A percentile compares a stretch with the other conserved stretches of the same genome.
Conservation (phyloP, 2,797 vertebrate species). For the Hippoglossus hippoglossus region DNA sequence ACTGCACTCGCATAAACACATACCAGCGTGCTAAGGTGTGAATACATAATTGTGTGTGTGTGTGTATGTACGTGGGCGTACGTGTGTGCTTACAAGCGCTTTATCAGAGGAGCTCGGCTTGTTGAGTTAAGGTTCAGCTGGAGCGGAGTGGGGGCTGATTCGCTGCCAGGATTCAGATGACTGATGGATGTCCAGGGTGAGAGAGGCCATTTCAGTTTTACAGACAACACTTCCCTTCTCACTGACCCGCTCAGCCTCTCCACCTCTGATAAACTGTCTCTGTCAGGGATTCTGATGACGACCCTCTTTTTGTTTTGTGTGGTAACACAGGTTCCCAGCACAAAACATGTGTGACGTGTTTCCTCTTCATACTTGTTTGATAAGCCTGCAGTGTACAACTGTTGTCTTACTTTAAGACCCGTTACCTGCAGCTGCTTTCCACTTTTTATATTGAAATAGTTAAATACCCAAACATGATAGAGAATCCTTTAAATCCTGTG, state of each 20-base stretch:
- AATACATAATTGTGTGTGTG: slow-evolving; percentile 17
- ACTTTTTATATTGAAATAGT: neutral
- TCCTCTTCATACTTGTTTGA: neutral
- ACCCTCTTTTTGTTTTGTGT: slow-evolving; percentile 34
- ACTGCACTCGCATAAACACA: slow-evolving; percentile 33
- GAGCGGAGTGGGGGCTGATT: slow-evolving; percentile 60
- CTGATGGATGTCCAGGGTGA: slow-evolving; percentile 72
- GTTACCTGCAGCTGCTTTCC: neutral
- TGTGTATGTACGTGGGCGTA: slow-evolving; percentile 11
- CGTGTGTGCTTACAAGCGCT: slow-evolving; percentile 36
- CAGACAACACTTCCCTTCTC: slow-evolving; percentile 79
- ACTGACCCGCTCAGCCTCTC: slow-evolving; percentile 61
- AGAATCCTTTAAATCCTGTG: neutral
- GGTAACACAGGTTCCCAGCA: slow-evolving; percentile 24
- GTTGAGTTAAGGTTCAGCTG: slow-evolving; percentile 56
- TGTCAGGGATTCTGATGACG: slow-evolving; percentile 62
- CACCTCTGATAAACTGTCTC: slow-evolving; percentile 59
- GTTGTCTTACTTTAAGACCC: neutral
- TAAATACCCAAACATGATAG: neutral
- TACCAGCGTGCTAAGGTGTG: slow-evolving; percentile 23
- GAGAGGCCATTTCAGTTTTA: slow-evolving; percentile 64
- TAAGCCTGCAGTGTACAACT: neutral
- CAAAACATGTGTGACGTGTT: slow-evolving; percentile 6
- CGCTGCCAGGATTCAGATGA: slow-evolving; percentile 61
- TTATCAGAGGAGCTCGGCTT: slow-evolving; percentile 55